Percentiles rank a stretch among this genome's conserved stretches.
These are phyloP conservation scores for Phrynocephalus guinanensis DNA, from an alignment of 2,797 vertebrate genomes.

Conservation along the genomic window DNA sequence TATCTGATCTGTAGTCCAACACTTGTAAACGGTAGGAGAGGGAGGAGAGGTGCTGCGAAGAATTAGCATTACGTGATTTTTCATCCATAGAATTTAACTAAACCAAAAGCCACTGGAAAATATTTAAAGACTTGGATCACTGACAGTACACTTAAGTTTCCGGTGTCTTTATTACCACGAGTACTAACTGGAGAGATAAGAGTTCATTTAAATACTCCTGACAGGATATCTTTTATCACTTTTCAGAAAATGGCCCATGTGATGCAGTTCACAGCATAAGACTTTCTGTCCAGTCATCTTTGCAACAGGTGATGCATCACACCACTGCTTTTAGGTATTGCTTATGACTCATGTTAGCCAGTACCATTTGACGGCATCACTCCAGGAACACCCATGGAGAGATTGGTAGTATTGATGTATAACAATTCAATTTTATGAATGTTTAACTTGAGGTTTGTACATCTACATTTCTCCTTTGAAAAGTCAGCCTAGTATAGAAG, in stretches of 20 bases:
- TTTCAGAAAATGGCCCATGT: conserved; percentile 7
- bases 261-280: background rate
- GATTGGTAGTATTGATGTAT: no score
- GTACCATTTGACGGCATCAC: conserved; percentile 46
- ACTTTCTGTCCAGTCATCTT: conserved; percentile 51
- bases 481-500: no score
- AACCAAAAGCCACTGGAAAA: background rate
- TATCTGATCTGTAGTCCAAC: background rate
- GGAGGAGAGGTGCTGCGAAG: background rate
- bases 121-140: background rate
- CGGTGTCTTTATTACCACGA: background rate
- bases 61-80: background rate
- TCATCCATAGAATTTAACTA: background rate
- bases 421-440: no score
- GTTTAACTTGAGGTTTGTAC: no score
- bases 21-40: background rate
- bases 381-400: no score
- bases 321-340: conserved; percentile 41
- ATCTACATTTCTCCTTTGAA: no score
- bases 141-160: background rate
- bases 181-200: background rate
- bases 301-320: background rate
- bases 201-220: background rate
- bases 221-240: background rate
- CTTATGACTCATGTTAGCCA: conserved; percentile 39